Conservation (phyloP, 2,888 invertebrate species). For the Scelioninae gen. 1 region DNA sequence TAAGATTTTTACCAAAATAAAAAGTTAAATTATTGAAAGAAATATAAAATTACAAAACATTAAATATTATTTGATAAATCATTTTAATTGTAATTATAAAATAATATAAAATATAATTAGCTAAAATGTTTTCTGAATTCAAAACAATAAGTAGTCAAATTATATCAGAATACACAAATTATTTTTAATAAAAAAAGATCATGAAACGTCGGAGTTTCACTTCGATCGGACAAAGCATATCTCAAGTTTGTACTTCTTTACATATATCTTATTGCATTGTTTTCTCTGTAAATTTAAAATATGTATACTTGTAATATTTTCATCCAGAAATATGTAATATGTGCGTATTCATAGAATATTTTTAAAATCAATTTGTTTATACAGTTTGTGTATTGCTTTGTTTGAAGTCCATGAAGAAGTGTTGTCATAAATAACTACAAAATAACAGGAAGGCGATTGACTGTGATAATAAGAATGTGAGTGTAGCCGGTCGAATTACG, state of each 20-base stretch:
- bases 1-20: too few relatives aligned
- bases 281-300: neutral
- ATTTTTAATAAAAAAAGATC: slow-evolving; percentile 15
- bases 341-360: neutral
- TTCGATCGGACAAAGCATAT: slow-evolving; percentile 49
- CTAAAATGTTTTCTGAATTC: too few relatives aligned
- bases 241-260: slow-evolving; percentile 21
- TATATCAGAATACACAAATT: neutral
- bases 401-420: slow-evolving; percentile 51
- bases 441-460: slow-evolving; percentile 75
- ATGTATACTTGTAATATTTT: neutral
- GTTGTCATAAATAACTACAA: slow-evolving; percentile 62
- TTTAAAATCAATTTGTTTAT: slow-evolving; percentile 2
- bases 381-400: slow-evolving; percentile 46
- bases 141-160: neutral
- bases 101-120: too few relatives aligned
- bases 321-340: neutral
- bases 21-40: too few relatives aligned
- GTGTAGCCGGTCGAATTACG: slow-evolving; percentile 73
- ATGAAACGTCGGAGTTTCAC: slow-evolving; percentile 47
- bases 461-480: slow-evolving; percentile 81
- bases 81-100: too few relatives aligned
- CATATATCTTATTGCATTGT: neutral
- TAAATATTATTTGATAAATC: too few relatives aligned
- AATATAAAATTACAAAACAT: too few relatives aligned